phyloP scores from a whole-genome alignment of 2,113 vertebrate species.

The Todiramphus saurophagus region DNA sequence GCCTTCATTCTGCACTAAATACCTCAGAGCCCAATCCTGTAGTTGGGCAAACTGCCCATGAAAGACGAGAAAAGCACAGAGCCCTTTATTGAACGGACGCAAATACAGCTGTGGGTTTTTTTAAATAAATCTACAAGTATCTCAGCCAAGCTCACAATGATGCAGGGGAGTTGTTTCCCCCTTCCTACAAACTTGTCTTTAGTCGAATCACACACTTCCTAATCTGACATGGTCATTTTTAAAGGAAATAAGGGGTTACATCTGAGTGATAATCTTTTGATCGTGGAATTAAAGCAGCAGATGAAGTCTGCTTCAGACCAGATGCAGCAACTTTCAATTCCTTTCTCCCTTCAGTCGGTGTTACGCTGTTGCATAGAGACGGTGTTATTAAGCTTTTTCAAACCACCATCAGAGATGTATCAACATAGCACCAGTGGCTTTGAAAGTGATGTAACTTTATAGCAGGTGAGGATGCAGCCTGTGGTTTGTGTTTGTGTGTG shows the following conservation, averaged over 20 bases:
- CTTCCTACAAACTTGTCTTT: neutral
- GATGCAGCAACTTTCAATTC: neutral
- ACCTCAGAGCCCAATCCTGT: neutral
- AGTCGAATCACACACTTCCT: neutral
- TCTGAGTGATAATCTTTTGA: neutral
- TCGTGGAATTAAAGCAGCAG: neutral
- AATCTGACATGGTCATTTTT: neutral
- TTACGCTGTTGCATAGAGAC: neutral
- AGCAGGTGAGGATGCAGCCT: neutral
- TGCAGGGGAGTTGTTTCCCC: neutral
- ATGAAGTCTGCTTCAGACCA: neutral
- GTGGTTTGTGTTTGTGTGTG: neutral
- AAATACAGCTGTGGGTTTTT: neutral
- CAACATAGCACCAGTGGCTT: rapidly evolving
- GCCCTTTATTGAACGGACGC: neutral
- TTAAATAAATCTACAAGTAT: neutral
- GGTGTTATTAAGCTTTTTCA: neutral
- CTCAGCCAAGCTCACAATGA: neutral
- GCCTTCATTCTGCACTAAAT: neutral
- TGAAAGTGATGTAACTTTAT: neutral
- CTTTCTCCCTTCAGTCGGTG: neutral
- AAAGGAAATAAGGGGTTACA: neutral
- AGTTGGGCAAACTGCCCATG: neutral
- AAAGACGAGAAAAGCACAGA: neutral
- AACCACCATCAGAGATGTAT: neutral